Evolutionary conservation across 2,888 invertebrate species (phyloP).

Genomic region (Heteromurus nitidus): DNA sequence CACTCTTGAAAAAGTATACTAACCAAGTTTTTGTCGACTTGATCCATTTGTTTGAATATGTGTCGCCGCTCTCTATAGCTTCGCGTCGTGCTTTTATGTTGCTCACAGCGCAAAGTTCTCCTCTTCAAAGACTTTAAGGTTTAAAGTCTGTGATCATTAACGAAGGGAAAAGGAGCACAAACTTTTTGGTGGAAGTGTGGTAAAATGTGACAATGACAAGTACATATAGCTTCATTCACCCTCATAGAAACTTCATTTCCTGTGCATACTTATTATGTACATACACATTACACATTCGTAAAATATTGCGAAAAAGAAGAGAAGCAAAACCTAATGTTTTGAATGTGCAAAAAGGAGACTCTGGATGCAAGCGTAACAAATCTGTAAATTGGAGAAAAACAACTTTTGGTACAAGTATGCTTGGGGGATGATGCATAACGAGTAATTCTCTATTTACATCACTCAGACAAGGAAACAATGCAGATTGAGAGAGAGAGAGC

Average conservation of each 20-base stretch:
- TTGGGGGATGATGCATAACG: conserved; percentile 12
- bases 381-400: conserved; percentile 5
- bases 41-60: not conserved
- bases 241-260: not conserved
- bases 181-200: conserved; percentile 5
- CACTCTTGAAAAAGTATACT: not conserved
- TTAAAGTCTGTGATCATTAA: conserved; percentile 23
- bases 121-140: not conserved
- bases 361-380: no score
- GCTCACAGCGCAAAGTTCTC: not conserved
- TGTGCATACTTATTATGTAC: not conserved
- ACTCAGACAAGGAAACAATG: conserved; percentile 26
- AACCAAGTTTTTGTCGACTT: not conserved
- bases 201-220: conserved; percentile 27
- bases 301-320: not conserved
- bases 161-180: not conserved
- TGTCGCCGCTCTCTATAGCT: not conserved
- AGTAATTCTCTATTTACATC: conserved; percentile 29
- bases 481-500: not conserved
- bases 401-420: conserved; percentile 9
- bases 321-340: conserved; percentile 14
- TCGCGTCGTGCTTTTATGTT: not conserved
- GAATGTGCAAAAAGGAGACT: no score
- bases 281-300: not conserved
- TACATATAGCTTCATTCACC: not conserved